Base-by-base conservation (phyloP, 2,797 vertebrate genomes). In the Amblyraja radiata region DNA sequence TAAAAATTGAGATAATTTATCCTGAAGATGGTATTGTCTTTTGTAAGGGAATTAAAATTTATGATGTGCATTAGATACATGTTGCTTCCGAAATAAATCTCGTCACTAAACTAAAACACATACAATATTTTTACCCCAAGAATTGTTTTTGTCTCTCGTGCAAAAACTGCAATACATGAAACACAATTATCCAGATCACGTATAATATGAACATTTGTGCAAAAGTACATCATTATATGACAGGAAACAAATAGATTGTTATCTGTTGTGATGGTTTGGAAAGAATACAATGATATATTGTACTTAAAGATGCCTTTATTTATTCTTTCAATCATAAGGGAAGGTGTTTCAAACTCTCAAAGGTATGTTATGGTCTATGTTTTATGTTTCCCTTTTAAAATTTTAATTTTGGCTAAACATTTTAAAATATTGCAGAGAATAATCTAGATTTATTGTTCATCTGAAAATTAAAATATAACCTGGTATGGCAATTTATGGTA, bases 291-390 rank as follows among this genome's bases (percentile, higher is more conserved):
- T 88, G 84, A 88, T 36, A 90, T 90, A 71, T 80, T 80, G 46
- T 84, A 84, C 76, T 91, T 76, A 92, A 92, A 92, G 68, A 92
- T 36, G 73, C 90, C 23, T 74, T 54, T 92, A 58, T 76, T 74
- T 91, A 92, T 92, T 92, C 76, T 92, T 92, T 32, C 73, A 39
- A 54, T 91, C 39, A 92, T n/a, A 76, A 14, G 39, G 39, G 90
- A 68, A 73, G 36, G 46, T 46, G 39, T 74, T 92, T 54, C 73
- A 92, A 92, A 76, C 90, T 91, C 73, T 68, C 68, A 76, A 28
- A 92, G 28, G 71, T 92, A 76, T 46, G 73, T 74, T 91, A 91
- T 76, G 28, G 71, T 54, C 23, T 54, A 58, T 58, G 28, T 65
- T 91, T 71, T 76, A 28, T 74, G 90, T 76, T 73, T 25, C 73